Evolutionary conservation across 2,797 vertebrate genomes (phyloP), one percentile per base, ranked within the genome.

Genomic region (Sebastes goodei): DNA sequence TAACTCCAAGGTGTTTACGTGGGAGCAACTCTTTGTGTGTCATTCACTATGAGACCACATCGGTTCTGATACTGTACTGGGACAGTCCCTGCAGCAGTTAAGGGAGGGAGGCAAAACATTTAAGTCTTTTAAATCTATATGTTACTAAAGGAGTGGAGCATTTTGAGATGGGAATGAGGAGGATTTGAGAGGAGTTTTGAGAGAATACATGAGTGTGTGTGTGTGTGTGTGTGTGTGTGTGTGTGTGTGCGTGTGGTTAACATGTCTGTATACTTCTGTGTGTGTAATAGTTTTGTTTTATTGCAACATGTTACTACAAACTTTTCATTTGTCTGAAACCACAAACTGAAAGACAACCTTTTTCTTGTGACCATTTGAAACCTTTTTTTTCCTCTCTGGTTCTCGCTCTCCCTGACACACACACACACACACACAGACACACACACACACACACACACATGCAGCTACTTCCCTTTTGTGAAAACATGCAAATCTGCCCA

Each of bases 401-500:
- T 85, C 56, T 78, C 66, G 71, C 71, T 70, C 72, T 68, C 74
- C 20, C 60, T 63, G 42, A 61, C 71, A 61, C 70, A 72, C 76
- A 42, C 38, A 38, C 12, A 60, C 76, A 76, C 70, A 79, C 73
- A 76, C 83, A 76, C 75, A 67, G 79, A 67, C 80, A 71, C 53
- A 63, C 69, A 76, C 83, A 76, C 74, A 67, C 79, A 67, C 80
- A 71, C 85, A 82, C 56, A 81, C 66, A 84, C 55, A 52, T 78
- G 87, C 23, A 86, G 69, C 91, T 89, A 96, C 95, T 96, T 96
- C 96, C 96, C 95, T 95, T 96, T 96, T 95, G 93, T 94, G 94
- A 95, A 93, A 93, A 94, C 78, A 96, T 96, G 96, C 96, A 96
- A 96, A 96, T 96, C 76, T 77, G 82, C 88, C 93, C 95, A 96